Percentiles rank a stretch among this genome's conserved stretches.
These are phyloP conservation scores for Polyommatus icarus DNA, from an alignment of 2,888 invertebrate genomes.

Conservation along the genomic window DNA sequence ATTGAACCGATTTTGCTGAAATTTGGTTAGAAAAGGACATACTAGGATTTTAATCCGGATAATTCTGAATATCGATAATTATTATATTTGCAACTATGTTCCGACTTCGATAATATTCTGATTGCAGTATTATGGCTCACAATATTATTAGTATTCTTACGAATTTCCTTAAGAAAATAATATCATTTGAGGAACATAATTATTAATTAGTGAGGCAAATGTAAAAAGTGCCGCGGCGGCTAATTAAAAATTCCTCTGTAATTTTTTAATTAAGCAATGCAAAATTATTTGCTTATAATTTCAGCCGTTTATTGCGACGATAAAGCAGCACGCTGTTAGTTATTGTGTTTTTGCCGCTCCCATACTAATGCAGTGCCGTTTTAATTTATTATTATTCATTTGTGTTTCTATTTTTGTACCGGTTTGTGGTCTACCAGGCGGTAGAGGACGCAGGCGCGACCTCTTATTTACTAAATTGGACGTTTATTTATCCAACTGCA, in stretches of 20 bases:
- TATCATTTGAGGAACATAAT: neutral
- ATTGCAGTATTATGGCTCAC: too few species aligned
- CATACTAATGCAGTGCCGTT: neutral
- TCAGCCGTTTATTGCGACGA: neutral
- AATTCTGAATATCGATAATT: too few species aligned
- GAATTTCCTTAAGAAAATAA: neutral
- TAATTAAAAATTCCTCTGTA: neutral
- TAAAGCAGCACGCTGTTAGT: neutral
- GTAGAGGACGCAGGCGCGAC: too few species aligned
- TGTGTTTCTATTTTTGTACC: neutral
- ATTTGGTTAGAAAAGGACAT: too few species aligned
- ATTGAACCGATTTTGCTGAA: too few species aligned
- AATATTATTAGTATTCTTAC: too few species aligned
- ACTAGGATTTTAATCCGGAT: too few species aligned
- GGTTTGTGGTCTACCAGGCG: neutral
- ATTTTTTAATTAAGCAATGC: slow-evolving; percentile 1
- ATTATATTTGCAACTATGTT: too few species aligned
- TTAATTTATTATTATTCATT: neutral
- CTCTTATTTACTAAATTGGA: neutral
- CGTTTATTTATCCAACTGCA: too few species aligned
- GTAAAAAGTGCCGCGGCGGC: neutral
- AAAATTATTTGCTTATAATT: neutral
- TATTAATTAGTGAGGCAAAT: neutral
- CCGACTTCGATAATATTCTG: too few species aligned
- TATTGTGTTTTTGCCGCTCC: neutral